A percentile compares a stretch with the other conserved stretches of the same genome.
These are phyloP conservation scores for Podargus strigoides DNA, from an alignment of 2,797 vertebrate species.

Conservation along the genomic window DNA sequence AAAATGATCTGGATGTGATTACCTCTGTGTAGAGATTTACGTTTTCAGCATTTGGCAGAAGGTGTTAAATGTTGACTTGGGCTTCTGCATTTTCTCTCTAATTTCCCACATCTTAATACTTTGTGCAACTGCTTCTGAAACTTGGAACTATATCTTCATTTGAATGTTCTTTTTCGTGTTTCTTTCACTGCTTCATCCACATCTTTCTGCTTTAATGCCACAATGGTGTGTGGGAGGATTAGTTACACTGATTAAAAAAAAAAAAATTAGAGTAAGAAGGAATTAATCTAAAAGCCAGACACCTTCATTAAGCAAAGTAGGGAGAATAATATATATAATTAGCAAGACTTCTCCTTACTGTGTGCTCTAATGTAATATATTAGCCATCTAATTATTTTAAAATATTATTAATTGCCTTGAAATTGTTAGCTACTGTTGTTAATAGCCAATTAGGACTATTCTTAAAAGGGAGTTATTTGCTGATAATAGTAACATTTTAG, in stretches of 20 bases:
- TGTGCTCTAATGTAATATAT: slow-evolving; percentile 5
- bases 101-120: slow-evolving; percentile 13
- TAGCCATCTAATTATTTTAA: slow-evolving; percentile 32
- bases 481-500: slow-evolving; percentile 8
- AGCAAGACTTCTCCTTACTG: slow-evolving; percentile 23
- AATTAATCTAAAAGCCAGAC: slow-evolving; percentile 32
- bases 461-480: slow-evolving; percentile 23
- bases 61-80: slow-evolving; percentile 12
- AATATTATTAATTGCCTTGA: slow-evolving; percentile 46
- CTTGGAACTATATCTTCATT: background rate
- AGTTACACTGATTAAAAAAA: slow-evolving; percentile 30
- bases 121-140: background rate
- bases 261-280: background rate
- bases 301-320: slow-evolving; percentile 48
- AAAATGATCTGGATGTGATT: background rate
- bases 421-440: slow-evolving; percentile 39
- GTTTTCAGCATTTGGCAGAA: background rate
- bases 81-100: slow-evolving; percentile 7
- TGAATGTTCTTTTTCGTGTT: background rate
- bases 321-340: slow-evolving; percentile 47
- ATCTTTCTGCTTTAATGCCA: slow-evolving; percentile 11
- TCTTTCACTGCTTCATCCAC: background rate
- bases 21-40: background rate
- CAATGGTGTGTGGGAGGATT: background rate
- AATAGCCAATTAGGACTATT: slow-evolving; percentile 13